Base-by-base conservation (phyloP, 2,797 vertebrate genomes). In the Tolypeutes matacus region DNA sequence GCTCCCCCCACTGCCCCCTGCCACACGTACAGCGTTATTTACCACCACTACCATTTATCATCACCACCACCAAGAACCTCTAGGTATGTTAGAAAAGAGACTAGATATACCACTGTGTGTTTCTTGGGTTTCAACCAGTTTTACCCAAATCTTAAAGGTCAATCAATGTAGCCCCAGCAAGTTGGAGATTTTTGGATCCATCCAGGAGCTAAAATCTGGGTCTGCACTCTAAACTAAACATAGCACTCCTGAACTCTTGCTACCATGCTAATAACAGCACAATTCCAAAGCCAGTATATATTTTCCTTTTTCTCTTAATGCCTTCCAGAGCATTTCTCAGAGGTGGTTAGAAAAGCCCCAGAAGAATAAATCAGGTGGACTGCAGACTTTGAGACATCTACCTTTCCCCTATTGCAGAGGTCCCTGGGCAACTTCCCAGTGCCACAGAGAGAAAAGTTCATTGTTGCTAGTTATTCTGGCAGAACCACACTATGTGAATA, bases 261-360 rank as follows among this genome's bases (percentile, higher is more conserved):
- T 8, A 11, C 49, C 69, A n/a, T 31, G 76, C 62, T 73, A 88
- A 64, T 8, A 31, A 42, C 46, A 80, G 56, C 70, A 39, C 31
- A 46, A 20, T 46, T 83, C 70, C 51, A 73, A 91, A 42, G 53
- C 25, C 69, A 15, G 36, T 20, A 18, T 39, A 49, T 36, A 7
- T 72, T 29, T 25, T 65, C 25, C 65, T 78, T 8, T 42, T 81
- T 60, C 34, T 36, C 67, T 73, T 75, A 89, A 86, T 76, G 76
- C 75, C 25, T 93, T 95, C 25, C 51, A 94, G 60, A 93, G 11
- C 31, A 70, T 76, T 92, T 87, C 65, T 78, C 72, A 84, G 67
- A 86, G 39, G 90, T 67, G 58, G 42, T 14, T 75, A 93, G 51
- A 80, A 93, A 96, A 82, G 15, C 11, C 29, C 69, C 60, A 90